phyloP scores from a whole-genome alignment of 2,797 vertebrate species.

The Dicrostonyx torquatus region DNA sequence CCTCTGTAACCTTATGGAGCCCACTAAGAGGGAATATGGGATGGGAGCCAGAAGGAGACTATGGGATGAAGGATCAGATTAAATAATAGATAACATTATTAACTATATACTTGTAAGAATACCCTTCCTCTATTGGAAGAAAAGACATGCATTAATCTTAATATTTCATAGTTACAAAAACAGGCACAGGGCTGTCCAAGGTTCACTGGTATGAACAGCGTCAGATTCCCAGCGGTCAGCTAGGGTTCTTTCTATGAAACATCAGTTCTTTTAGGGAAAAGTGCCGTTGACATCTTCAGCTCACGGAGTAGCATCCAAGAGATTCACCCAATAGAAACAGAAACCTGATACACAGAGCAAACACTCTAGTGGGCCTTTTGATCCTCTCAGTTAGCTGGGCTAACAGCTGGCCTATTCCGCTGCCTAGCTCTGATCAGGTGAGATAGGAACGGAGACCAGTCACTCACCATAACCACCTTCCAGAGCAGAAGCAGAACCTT shows the following conservation, averaged over 20 bases:
- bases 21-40: neutral
- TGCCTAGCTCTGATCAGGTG: neutral
- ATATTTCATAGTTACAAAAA: slow-evolving; percentile 52
- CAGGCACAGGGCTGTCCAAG: neutral
- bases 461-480: slow-evolving; percentile 96
- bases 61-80: neutral
- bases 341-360: neutral
- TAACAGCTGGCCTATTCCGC: neutral
- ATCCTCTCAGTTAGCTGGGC: neutral
- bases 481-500: slow-evolving; percentile 96
- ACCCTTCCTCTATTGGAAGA: neutral
- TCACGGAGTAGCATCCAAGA: neutral
- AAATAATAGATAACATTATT: slow-evolving; percentile 27
- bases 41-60: neutral
- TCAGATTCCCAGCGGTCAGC: neutral
- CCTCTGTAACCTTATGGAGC: neutral
- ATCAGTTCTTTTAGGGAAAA: neutral
- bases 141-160: neutral
- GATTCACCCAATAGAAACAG: neutral
- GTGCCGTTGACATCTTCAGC: neutral
- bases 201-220: neutral
- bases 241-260: neutral
- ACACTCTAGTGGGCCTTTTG: neutral
- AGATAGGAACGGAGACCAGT: neutral
- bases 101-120: neutral